Evolutionary conservation across 2,113 vertebrate genomes (phyloP), one percentile per base, ranked within the genome.

Genomic region (Xiphophorus hellerii): DNA sequence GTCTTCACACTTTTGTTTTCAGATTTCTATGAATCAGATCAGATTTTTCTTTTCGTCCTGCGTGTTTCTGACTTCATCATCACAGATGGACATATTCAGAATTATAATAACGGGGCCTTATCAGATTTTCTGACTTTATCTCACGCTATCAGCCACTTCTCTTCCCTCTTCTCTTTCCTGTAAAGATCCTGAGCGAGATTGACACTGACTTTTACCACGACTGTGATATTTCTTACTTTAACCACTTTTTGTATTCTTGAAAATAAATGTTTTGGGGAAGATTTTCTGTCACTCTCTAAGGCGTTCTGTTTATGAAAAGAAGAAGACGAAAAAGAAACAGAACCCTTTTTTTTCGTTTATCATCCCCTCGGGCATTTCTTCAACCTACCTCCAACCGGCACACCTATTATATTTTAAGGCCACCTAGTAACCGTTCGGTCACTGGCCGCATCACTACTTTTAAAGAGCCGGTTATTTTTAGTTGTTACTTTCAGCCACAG

Each of bases 91-190:
- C 86, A 84, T 82, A 88, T 80, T 84, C 83, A 82, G 76, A 54
- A 29, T 77, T 76, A 84, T 83, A 88, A 82, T 84, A 81, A 83
- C 28, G 62, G 65, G 58, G 0, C 67, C 76, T 69, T 88, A 92
- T 92, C 87, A 84, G 88, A 92, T 91, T 86, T 89, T 89, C 81
- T 89, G 69, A 80, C 74, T 83, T 90, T 89, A 90, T 91, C 86
- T 69, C 72, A 70, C 68, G n/a, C 70, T 82, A 88, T 88, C 80
- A 79, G 74, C 62, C 66, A 82, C 66, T 66, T 79, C 63, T 87
- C 69, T 81, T 86, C 79, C 74, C 75, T 83, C 80, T 80, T 81
- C 69, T 83, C 77, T 72, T 85, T 80, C 76, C 82, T 88, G 69
- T 85, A 78, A 80, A 90, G 86, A 85, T 84, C 87, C 37, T 28